Percentiles rank a stretch among this genome's conserved stretches.
Conservation (phyloP, 2,113 vertebrate species). For the Peromyscus maniculatus region DNA sequence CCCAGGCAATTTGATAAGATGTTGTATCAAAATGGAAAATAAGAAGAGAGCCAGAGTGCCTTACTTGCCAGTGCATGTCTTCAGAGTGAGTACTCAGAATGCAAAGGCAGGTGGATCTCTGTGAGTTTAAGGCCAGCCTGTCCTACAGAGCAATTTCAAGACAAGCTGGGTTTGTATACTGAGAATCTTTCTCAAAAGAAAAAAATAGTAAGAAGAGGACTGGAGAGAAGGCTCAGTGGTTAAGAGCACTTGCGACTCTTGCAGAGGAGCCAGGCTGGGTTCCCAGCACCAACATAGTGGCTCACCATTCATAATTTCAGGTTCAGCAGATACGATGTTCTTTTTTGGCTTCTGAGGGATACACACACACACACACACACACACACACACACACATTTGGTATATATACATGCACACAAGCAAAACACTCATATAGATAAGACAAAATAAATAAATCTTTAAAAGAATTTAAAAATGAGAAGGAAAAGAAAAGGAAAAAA, state of each 20-base stretch:
- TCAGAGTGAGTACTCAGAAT: not conserved
- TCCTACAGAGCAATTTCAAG: not conserved
- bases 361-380: too few relatives aligned
- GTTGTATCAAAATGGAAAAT: not conserved
- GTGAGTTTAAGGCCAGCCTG: not conserved
- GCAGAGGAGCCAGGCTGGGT: not conserved
- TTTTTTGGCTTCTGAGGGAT: not conserved
- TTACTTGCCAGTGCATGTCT: not conserved
- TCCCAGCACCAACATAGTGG: not conserved
- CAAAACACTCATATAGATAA: not conserved
- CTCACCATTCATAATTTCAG: not conserved
- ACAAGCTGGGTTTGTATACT: not conserved
- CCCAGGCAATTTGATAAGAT: not conserved
- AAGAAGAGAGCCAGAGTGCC: too few relatives aligned
- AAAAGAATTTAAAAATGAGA: not conserved
- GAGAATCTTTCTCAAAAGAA: not conserved
- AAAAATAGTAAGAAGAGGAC: not conserved
- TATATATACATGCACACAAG: not conserved
- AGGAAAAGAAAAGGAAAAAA: not conserved
- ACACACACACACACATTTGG: too few relatives aligned
- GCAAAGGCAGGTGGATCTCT: not conserved
- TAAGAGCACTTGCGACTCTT: not conserved
- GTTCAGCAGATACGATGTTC: not conserved
- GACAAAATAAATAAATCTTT: not conserved
- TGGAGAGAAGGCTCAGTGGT: not conserved